These are phyloP conservation scores for Halyomorpha halys DNA, from an alignment of 1,140 invertebrate species.

Conservation along the genomic window DNA sequence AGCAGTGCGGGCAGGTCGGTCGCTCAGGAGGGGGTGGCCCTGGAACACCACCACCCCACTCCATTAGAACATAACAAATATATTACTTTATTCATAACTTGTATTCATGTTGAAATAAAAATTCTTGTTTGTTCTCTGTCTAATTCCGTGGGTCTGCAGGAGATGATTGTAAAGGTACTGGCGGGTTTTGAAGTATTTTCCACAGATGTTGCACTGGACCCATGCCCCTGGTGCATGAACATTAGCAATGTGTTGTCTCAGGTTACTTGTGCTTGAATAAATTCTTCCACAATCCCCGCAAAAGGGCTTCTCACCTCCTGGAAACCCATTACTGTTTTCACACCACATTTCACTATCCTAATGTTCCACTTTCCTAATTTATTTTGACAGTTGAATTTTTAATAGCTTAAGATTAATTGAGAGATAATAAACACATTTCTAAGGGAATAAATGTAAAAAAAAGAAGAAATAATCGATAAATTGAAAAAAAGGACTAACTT, in stretches of 20 bases:
- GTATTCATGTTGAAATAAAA: conserved; percentile 15
- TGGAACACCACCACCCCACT: conserved; percentile 36
- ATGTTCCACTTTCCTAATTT: conserved; percentile 13
- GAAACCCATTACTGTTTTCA: conserved; percentile 23
- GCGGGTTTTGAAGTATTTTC: conserved; percentile 56
- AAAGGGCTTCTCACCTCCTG: conserved; percentile 42
- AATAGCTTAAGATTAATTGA: too few species aligned
- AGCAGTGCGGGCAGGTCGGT: conserved; percentile 55
- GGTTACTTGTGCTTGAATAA: conserved; percentile 53
- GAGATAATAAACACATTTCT: too few species aligned
- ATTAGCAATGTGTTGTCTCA: conserved; percentile 62
- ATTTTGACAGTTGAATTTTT: conserved; percentile 4
- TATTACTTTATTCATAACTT: neutral
- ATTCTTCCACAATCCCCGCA: conserved; percentile 56
- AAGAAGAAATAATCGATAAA: too few species aligned
- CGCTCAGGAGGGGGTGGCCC: conserved; percentile 36
- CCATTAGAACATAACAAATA: conserved; percentile 8
- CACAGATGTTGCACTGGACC: conserved; percentile 52
- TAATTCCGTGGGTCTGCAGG: conserved; percentile 54
- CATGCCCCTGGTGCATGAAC: conserved; percentile 54
- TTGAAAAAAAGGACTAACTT: too few species aligned
- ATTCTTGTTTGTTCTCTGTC: conserved; percentile 39
- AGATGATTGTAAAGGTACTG: conserved; percentile 59
- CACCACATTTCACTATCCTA: conserved; percentile 14
- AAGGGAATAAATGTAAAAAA: too few species aligned